Percentiles rank a stretch among this genome's conserved stretches.
Evolutionary conservation across 2,113 vertebrate genomes (phyloP).

Genomic region (Stegostoma tigrinum): DNA sequence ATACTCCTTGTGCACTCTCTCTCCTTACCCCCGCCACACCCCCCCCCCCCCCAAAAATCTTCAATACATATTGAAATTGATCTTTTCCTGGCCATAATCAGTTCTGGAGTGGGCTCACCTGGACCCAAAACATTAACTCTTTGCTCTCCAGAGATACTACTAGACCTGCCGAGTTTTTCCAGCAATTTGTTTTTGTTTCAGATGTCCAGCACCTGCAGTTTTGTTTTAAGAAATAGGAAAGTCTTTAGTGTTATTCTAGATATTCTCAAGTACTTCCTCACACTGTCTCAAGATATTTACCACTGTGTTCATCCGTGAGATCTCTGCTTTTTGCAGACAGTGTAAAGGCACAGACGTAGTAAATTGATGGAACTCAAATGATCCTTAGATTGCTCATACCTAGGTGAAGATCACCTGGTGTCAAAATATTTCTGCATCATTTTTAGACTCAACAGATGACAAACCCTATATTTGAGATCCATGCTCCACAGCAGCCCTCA

Average conservation of each 20-base stretch:
- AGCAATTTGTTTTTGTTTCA: too few relatives aligned
- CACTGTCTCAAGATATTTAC: neutral
- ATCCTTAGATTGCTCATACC: neutral
- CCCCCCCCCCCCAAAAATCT: too few relatives aligned
- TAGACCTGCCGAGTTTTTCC: too few relatives aligned
- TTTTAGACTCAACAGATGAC: neutral
- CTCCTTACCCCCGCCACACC: too few relatives aligned
- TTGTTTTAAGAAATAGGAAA: too few relatives aligned
- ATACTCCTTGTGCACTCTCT: too few relatives aligned
- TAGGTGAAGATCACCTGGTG: neutral
- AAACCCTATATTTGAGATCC: neutral
- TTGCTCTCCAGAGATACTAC: neutral
- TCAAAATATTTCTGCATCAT: neutral
- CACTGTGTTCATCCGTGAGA: neutral
- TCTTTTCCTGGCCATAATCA: too few relatives aligned
- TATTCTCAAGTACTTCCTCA: neutral
- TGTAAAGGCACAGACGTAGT: neutral
- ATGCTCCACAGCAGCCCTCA: neutral
- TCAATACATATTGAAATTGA: too few relatives aligned
- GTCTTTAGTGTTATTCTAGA: neutral
- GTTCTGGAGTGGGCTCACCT: too few relatives aligned
- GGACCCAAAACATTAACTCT: too few relatives aligned
- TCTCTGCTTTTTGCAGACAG: neutral
- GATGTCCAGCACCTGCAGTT: too few relatives aligned
- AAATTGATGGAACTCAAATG: neutral